phyloP scores from a whole-genome alignment of 1,140 invertebrate genomes.

The Zaprionus tsacasi region DNA sequence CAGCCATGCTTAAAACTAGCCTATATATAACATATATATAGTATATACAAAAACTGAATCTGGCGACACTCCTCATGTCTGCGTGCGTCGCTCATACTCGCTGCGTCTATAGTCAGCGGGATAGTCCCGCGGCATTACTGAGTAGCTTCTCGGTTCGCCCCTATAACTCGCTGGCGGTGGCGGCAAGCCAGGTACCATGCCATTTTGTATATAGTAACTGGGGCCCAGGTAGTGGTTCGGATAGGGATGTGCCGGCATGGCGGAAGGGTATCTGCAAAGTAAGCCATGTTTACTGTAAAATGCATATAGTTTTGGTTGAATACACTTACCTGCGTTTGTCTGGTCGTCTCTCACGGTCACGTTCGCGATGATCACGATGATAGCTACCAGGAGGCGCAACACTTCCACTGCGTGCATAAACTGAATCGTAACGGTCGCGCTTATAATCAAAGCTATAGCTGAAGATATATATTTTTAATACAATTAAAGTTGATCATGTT shows the following conservation, averaged over 20 bases:
- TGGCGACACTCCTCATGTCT: constrained; percentile 56
- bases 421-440: constrained; percentile 74
- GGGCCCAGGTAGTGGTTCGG: constrained; percentile 73
- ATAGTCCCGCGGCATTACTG: constrained; percentile 85
- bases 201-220: constrained; percentile 78
- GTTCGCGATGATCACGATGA: constrained; percentile 85
- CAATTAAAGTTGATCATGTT: not conserved
- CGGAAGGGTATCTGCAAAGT: constrained; percentile 61
- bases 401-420: constrained; percentile 60
- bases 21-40: constrained; percentile 19
- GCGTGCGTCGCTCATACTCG: constrained; percentile 76
- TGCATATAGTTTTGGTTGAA: not conserved
- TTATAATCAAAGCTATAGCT: constrained; percentile 78
- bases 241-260: constrained; percentile 66
- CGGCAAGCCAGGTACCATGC: constrained; percentile 54
- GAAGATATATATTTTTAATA: not conserved
- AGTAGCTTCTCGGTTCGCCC: constrained; percentile 68
- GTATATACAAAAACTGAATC: constrained; percentile 55
- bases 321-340: constrained; percentile 85
- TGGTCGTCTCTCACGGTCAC: constrained; percentile 85
- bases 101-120: constrained; percentile 86
- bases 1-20: constrained; percentile 59
- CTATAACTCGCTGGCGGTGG: constrained; percentile 63
- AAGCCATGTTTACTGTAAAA: not conserved
- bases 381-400: constrained; percentile 50